Evolutionary conservation across 2,113 vertebrate genomes (phyloP).

Genomic region (Psilopogon haemacephalus): DNA sequence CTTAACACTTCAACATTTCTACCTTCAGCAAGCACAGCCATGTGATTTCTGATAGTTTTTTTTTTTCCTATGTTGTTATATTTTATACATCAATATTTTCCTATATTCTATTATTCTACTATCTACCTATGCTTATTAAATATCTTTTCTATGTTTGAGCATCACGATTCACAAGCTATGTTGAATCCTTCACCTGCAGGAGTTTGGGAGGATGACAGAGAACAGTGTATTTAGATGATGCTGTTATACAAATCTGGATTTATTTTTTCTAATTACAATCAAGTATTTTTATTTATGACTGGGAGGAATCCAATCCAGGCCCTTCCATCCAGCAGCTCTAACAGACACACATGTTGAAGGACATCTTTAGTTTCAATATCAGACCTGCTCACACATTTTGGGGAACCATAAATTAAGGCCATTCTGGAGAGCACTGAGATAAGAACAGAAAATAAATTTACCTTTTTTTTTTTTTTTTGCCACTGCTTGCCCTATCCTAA

Average conservation of each 20-base stretch:
- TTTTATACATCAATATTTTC: neutral
- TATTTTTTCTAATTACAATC: neutral
- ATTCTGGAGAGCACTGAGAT: neutral
- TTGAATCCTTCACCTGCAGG: neutral
- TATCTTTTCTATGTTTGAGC: neutral
- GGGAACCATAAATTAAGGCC: neutral
- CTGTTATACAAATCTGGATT: neutral
- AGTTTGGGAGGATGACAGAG: neutral
- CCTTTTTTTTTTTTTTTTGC: neutral
- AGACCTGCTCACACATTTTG: neutral
- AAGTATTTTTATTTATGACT: neutral
- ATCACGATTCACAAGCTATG: neutral
- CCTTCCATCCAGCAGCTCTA: neutral
- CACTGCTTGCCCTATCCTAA: neutral
- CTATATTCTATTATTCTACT: neutral
- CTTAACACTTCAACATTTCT: neutral
- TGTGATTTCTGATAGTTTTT: neutral
- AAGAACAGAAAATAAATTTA: neutral
- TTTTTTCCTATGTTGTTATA: neutral
- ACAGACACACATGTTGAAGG: neutral
- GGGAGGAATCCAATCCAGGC: neutral
- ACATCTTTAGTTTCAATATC: neutral
- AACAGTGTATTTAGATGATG: neutral
- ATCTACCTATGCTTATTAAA: neutral
- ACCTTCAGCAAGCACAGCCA: neutral